phyloP scores from a whole-genome alignment of 2,113 vertebrate species.

The Myocastor coypus region DNA sequence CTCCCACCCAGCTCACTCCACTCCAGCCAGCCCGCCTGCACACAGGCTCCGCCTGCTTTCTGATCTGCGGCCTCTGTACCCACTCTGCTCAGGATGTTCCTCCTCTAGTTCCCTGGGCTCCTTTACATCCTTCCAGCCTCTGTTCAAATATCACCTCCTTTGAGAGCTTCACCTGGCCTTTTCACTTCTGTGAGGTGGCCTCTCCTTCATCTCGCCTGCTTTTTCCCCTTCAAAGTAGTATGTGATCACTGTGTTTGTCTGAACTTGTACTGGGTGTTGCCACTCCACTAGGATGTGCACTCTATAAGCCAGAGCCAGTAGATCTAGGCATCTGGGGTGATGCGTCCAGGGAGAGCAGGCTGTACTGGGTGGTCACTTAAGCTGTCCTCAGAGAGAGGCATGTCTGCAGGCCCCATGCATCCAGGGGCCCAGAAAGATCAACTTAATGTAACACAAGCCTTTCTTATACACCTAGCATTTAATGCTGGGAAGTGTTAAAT shows the following conservation, averaged over 20 bases:
- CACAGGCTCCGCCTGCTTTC: not conserved
- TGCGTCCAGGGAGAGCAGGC: not conserved
- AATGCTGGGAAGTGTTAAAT: not conserved
- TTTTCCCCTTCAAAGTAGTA: not conserved
- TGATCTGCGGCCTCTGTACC: not conserved
- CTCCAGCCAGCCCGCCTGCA: not conserved
- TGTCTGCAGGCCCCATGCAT: not conserved
- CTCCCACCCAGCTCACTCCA: not conserved
- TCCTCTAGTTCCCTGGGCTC: not conserved
- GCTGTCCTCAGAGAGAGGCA: not conserved
- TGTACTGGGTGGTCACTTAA: too few species aligned
- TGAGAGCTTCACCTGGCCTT: not conserved
- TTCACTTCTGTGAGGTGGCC: fast-evolving
- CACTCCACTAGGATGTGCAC: not conserved
- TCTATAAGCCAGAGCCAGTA: not conserved
- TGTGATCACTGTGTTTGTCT: not conserved
- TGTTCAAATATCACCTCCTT: not conserved
- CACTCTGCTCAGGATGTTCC: not conserved
- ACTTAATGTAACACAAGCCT: not conserved
- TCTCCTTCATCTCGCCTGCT: not conserved
- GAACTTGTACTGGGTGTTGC: not conserved
- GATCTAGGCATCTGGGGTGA: not conserved
- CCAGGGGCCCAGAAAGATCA: not conserved
- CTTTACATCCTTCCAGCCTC: not conserved
- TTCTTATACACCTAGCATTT: not conserved